These are phyloP conservation scores for Pseudonaja textilis DNA, from an alignment of 2,113 vertebrate species.

Conservation along the genomic window DNA sequence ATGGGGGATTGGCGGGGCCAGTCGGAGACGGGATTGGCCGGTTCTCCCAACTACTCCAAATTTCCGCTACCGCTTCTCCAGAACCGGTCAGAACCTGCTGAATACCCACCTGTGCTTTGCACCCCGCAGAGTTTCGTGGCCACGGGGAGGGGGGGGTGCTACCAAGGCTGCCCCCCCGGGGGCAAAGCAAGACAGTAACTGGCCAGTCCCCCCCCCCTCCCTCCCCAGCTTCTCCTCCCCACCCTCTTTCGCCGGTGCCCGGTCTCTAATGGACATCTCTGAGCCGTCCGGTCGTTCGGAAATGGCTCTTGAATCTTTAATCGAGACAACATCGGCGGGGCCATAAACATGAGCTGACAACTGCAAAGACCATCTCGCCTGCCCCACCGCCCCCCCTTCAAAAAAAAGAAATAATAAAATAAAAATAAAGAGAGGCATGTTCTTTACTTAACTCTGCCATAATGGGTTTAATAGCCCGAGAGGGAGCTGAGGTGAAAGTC, in stretches of 20 bases:
- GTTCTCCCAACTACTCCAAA: no score
- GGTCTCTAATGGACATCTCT: conserved; percentile 57
- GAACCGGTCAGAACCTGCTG: no score
- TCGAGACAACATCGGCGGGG: conserved; percentile 64
- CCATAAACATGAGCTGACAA: conserved; percentile 69
- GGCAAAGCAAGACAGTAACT: not conserved
- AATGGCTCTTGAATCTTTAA: conserved; percentile 73
- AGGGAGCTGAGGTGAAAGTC: conserved; percentile 70
- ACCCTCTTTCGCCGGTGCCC: fast-evolving
- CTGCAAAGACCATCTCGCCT: not conserved
- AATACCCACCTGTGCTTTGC: not conserved
- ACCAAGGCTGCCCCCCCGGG: not conserved
- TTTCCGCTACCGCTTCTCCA: no score
- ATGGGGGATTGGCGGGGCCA: no score
- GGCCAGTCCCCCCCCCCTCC: not conserved
- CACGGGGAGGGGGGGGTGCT: not conserved
- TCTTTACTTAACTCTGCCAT: conserved; percentile 72
- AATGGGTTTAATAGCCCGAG: conserved; percentile 71
- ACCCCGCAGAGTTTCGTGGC: not conserved
- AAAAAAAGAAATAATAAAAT: not conserved
- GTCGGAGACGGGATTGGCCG: no score
- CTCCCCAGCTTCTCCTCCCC: not conserved
- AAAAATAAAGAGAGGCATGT: not conserved
- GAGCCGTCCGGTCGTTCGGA: conserved; percentile 40
- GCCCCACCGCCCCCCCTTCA: not conserved